Base-by-base conservation (phyloP, 2,797 vertebrate genomes). In the Nothura maculosa region DNA sequence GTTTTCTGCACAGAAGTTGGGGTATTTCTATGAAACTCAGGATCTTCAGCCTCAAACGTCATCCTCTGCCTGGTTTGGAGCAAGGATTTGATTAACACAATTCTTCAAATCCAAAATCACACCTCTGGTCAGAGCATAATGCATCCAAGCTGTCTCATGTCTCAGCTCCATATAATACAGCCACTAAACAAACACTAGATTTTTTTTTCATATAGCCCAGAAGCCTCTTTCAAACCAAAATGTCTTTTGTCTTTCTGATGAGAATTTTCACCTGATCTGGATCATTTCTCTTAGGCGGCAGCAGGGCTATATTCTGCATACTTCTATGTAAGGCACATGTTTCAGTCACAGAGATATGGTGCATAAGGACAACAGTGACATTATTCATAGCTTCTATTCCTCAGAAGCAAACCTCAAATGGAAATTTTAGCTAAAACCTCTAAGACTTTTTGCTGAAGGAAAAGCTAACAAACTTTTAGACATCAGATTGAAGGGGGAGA, bases 391-490 rank as follows among this genome's bases (percentile, higher is more conserved):
- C 47, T 36, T 70, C 47, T 36, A 66, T 52, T 84, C 63, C 17
- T 52, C 48, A 82, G 4, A 85, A 19, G 12, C 14, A 73, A 80
- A 36, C 3, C 12, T 9, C 4, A 54, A 55, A 67, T 6, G 3
- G 61, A 68, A 60, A 34, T 30, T 12, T 25, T 25, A 18, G 79
- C 67, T 27, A 74, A 45, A 2, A 1, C 9, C 17, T 9, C 17
- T 5, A 6, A 9, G 6, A 14, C 5, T 12, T 13, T 5, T 8
- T 18, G 0, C 3, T 10, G 11, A 79, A 45, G 47, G 43, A 47
- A 3, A 25, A 11, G 8, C 40, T 82, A 61, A 67, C 10, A 69
- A 45, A n/a, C 61, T 94, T 83, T 72, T 10, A 70, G 40, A 60
- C 43, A 55, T 57, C 43, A 67, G n/a, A 10, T 36, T 57, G 60